A percentile compares a stretch with the other conserved stretches of the same genome.
These are phyloP conservation scores for Machimus atricapillus DNA, from an alignment of 2,888 invertebrate species.

Conservation along the genomic window DNA sequence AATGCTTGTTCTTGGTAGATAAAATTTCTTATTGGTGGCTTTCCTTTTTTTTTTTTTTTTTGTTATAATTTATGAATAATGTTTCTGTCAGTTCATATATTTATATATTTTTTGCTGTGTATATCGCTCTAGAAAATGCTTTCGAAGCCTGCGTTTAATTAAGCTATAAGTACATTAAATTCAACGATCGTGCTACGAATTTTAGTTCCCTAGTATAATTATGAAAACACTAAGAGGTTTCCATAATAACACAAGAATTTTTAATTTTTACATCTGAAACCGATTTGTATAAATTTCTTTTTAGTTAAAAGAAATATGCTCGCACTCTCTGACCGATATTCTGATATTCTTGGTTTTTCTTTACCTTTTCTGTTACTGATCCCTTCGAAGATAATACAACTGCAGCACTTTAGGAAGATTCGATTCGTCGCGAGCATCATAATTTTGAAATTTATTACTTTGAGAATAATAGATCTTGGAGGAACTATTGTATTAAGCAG, in stretches of 20 bases:
- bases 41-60: background rate
- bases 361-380: background rate
- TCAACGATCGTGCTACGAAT: background rate
- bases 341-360: background rate
- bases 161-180: background rate
- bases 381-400: background rate
- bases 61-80: background rate
- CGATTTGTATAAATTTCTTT: background rate
- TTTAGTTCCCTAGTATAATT: background rate
- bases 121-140: background rate
- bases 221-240: background rate
- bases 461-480: background rate
- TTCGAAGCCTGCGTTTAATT: background rate
- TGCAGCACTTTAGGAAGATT: background rate
- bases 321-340: background rate
- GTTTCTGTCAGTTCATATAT: background rate
- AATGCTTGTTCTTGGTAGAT: background rate
- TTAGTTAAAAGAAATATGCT: background rate
- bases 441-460: conserved; percentile 48
- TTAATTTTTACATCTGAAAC: background rate
- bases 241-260: background rate
- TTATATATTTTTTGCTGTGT: background rate
- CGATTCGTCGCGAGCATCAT: conserved; percentile 48
- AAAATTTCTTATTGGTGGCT: background rate
- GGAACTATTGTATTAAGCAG: background rate